Evolutionary conservation across 2,113 vertebrate genomes (phyloP), one percentile per base, ranked within the genome.

Genomic region (Choloepus hoffmanni): DNA sequence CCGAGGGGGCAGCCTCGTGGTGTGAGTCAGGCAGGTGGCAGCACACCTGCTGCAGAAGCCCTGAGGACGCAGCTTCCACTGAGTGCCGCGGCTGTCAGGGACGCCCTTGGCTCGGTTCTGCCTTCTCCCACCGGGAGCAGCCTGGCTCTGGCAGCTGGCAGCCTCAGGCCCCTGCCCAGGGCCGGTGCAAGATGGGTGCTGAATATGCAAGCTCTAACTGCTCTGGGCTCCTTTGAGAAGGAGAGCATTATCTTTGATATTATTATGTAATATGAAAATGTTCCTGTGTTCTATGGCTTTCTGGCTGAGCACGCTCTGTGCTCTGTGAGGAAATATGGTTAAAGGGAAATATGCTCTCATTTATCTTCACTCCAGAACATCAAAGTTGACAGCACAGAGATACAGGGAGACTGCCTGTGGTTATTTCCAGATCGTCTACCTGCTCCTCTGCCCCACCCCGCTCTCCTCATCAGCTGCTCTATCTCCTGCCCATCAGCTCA

Each of bases 261-360:
- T 84, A 94, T 95, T 95, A 91, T 43, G 65, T 16, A 83, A 89
- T 79, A 92, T 91, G 94, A 83, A 83, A 62, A 84, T 83, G 74
- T 94, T 74, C 88, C 90, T 53, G 58, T 43, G 24, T 73, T 83
- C 92, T 30, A 73, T 0, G 16, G 82, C 74, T 88, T 93, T 89
- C 85, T 95, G 89, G 68, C 89, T 62, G 53, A 95, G 95, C n/a
- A 89, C 87, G 30, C 68, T 58, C 19, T 28, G 82, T 88, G 77
- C 86, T 77, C 90, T 30, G 7, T 3, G 43, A 92, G 94, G 90
- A 92, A 86, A 78, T 67, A 28, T 0, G 48, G 91, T 94, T 94
- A 81, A 53, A 89, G 85, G 91, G 91, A 95, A 76, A 84, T 26
- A 86, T 7, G 78, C 62, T 67, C 40, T 92, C 92, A 28, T 86